Conservation (phyloP, 92 coral and sea anemone species). For the Diadumene lineata region DNA sequence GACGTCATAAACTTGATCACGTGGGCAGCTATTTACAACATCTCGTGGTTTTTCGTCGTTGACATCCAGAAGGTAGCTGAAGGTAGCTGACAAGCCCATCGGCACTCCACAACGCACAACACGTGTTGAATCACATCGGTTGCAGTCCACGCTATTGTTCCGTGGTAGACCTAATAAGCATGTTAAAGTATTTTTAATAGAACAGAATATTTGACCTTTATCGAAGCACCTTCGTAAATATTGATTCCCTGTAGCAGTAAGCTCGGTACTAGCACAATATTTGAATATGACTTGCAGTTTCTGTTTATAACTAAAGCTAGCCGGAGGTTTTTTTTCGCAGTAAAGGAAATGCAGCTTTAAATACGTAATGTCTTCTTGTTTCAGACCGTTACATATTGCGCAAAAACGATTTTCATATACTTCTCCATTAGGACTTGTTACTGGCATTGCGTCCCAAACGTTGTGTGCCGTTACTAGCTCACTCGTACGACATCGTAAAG, state of each 20-base stretch:
- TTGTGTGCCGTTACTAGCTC: neutral
- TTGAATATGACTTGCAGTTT: neutral
- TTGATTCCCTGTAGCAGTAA: neutral
- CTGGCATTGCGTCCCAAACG: constrained; percentile 9
- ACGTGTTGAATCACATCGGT: neutral
- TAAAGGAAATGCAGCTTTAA: constrained; percentile 2
- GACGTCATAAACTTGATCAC: constrained; percentile 22
- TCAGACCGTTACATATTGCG: constrained; percentile 24
- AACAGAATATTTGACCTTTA: neutral
- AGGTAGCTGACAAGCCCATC: too few species aligned
- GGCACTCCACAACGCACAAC: neutral
- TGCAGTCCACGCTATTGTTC: neutral
- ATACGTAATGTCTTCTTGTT: neutral
- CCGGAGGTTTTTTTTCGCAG: constrained; percentile 12
- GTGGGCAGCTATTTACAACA: neutral
- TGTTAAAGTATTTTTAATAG: neutral
- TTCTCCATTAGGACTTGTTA: constrained; percentile 6
- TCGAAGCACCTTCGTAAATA: neutral
- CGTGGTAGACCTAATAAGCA: neutral
- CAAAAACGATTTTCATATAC: constrained; percentile 21
- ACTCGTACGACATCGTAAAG: neutral
- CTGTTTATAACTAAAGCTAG: neutral
- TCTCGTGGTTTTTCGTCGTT: neutral
- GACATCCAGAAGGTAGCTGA: neutral
- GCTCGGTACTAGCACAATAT: neutral